Percentiles rank a stretch among this genome's conserved stretches.
phyloP scores from a whole-genome alignment of 2,797 vertebrate species.

The Urophycis tenuis region DNA sequence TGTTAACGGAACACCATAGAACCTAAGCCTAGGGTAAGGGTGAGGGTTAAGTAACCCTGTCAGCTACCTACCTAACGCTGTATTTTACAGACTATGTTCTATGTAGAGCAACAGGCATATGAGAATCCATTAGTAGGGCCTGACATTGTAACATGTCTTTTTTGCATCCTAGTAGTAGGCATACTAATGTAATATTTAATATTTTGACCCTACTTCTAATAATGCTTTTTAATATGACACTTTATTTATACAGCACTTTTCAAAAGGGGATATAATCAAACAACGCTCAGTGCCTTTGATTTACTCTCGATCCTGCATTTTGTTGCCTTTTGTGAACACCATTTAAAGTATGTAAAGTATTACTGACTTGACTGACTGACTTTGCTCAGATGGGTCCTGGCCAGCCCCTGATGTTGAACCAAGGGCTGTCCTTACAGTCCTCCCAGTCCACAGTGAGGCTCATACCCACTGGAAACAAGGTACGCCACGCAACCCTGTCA shows the following conservation, averaged over 20 bases:
- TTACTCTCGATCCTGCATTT: no score
- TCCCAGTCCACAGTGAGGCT: neutral
- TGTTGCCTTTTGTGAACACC: neutral
- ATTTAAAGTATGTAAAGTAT: neutral
- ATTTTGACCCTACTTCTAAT: neutral
- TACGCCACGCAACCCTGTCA: neutral
- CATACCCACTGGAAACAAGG: neutral
- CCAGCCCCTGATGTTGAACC: neutral
- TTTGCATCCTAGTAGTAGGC: neutral
- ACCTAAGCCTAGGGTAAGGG: no score
- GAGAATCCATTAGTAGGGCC: no score
- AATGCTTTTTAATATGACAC: neutral
- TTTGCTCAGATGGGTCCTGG: neutral
- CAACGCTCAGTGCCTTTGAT: no score
- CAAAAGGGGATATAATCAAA: no score
- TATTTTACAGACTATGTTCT: neutral
- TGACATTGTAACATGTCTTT: no score
- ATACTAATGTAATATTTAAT: neutral
- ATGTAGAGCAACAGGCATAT: neutral
- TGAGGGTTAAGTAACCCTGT: no score
- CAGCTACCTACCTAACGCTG: no score
- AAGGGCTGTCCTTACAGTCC: neutral
- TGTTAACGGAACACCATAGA: neutral
- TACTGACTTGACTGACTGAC: no score
- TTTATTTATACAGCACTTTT: neutral